Evolutionary conservation across 2,113 vertebrate genomes (phyloP).

Genomic region (Mustela nigripes): DNA sequence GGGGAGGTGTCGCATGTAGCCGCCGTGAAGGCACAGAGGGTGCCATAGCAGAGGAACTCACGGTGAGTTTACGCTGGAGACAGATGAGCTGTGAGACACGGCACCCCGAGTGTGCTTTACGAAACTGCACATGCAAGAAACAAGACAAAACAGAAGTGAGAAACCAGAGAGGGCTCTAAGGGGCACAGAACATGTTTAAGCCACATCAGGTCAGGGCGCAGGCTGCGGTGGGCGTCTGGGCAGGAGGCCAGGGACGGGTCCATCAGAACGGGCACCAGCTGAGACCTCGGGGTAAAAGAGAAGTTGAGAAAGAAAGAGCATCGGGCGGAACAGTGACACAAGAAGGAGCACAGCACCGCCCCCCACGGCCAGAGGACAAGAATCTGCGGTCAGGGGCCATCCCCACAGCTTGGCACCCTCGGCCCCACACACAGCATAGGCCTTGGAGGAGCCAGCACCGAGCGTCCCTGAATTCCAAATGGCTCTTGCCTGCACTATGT

Average conservation of each 20-base stretch:
- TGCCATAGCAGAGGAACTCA: constrained; percentile 94
- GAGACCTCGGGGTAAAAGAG: constrained; percentile 69
- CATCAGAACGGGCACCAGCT: constrained; percentile 56
- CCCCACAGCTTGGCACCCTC: too few species aligned
- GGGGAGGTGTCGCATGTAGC: constrained; percentile 62
- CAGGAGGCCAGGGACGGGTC: constrained; percentile 71
- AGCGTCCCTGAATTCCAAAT: not conserved
- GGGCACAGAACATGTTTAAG: constrained; percentile 77
- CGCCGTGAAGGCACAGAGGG: constrained; percentile 83
- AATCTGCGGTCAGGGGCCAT: not conserved
- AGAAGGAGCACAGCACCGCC: not conserved
- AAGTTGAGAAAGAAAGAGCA: not conserved
- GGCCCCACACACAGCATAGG: not conserved
- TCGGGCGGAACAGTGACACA: not conserved
- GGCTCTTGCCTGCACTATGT: not conserved
- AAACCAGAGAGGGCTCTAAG: constrained; percentile 83
- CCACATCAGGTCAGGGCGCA: not conserved
- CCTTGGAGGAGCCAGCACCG: not conserved
- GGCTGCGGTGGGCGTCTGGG: constrained; percentile 73
- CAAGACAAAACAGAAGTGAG: constrained; percentile 92
- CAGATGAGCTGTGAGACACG: constrained; percentile 96
- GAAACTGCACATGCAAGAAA: constrained; percentile 98
- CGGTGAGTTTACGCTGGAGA: constrained; percentile 98
- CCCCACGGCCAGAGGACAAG: not conserved
- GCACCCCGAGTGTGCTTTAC: constrained; percentile 97